phyloP scores from a whole-genome alignment of 2,797 vertebrate genomes.

The Leuciscus waleckii region DNA sequence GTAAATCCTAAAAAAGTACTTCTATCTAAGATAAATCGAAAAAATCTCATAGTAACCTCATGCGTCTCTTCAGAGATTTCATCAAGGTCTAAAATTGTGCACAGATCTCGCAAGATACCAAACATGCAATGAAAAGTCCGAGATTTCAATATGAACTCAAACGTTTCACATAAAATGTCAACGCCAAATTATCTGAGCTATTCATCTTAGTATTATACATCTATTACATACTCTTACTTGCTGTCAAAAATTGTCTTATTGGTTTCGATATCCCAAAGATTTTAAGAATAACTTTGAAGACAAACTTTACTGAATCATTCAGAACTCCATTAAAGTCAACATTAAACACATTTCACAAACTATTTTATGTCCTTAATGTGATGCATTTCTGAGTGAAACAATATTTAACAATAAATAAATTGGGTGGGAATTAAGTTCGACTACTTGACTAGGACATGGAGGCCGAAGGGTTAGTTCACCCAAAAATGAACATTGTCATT shows the following conservation, averaged over 20 bases:
- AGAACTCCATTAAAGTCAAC: background rate
- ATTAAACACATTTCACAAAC: background rate
- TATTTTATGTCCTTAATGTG: background rate
- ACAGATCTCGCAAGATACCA: background rate
- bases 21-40: background rate
- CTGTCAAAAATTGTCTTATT: background rate
- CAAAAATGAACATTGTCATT: too few species aligned
- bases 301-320: background rate
- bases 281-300: background rate
- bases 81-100: background rate
- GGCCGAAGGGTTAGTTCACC: background rate
- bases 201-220: background rate
- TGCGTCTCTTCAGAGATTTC: background rate
- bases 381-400: background rate
- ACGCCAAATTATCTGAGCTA: background rate
- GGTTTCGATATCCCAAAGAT: background rate
- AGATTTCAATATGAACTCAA: background rate
- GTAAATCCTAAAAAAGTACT: background rate
- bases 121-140: background rate
- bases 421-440: background rate
- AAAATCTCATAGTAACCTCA: background rate
- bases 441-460: background rate
- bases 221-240: background rate
- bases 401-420: background rate
- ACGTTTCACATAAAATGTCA: background rate